Evolutionary conservation across 2,113 vertebrate genomes (phyloP), one percentile per base, ranked within the genome.

Genomic region (Gobio gobio): DNA sequence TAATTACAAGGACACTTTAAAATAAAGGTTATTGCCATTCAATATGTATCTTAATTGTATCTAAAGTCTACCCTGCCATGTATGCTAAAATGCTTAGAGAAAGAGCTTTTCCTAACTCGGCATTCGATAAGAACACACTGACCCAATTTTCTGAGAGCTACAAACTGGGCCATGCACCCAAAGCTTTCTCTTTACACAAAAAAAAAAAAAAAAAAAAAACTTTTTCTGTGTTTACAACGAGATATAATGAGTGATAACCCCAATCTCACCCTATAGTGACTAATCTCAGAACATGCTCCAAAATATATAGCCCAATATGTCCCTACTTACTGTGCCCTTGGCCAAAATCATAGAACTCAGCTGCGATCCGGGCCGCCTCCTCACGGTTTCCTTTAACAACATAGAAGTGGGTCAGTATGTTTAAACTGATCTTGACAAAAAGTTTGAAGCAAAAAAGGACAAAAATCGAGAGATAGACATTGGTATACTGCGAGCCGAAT

Each of bases 391-490:
- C 96, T 87, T 96, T 96, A 86, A 97, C 96, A 10, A 96, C 96
- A 89, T 97, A 97, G 93, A 97, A 97, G 88, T 97, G 96, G 59
- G 96, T 97, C 22, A 97, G 95, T 87, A 97, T 96, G 88, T 94
- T 96, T 0, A 97, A 95, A 91, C 96, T 97, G 91, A 97, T 97
- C 93, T 97, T 97, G 87, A 97, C 94, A 83, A 97, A 97, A 74
- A 97, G 94, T 86, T 97, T 97, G 89, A 97, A 97, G 88, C 96
- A 97, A 92, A 97, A 97, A 84, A 97, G 95, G 1, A 95, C 95
- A 56, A 97, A 96, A 85, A 97, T 97, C 10, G 96, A 97, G 87
- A 97, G 95, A 91, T 97, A 97, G 89, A 97, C 96, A 87, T 97
- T 97, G 88, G 95, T 95, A 63, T 96, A 92, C 68, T 95, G 95